Evolutionary conservation across 2,888 invertebrate genomes (phyloP), one percentile per base, ranked within the genome.

Genomic region (Euphydryas editha): DNA sequence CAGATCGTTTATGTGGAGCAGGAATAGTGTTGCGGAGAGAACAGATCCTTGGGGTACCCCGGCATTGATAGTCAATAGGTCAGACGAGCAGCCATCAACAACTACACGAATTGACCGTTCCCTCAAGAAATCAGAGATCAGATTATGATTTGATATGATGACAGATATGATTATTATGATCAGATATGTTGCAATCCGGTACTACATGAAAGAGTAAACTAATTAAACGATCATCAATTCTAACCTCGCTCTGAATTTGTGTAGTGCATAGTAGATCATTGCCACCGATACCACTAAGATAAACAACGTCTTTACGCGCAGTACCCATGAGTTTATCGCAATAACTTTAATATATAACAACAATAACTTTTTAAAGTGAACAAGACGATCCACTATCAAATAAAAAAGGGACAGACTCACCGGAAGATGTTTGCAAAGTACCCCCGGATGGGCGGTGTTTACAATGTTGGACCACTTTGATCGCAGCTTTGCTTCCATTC

Each of bases 351-450:
- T n/a, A n/a, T n/a, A n/a, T n/a, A n/a, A n/a, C n/a, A n/a, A n/a
- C n/a, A n/a, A n/a, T n/a, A n/a, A n/a, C 63, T 59, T 68, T 75
- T 1, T 75, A 6, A 1, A 75, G 56, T 5, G 76, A 77, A 44
- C 76, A 76, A 37, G 73, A 67, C 1, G 75, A 74, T 13, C 76
- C 76, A 36, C 72, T 72, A 51, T 71, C 71, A 59, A 72, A 74
- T 42, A 70, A 44, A 68, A 74, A 72, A 7, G 67, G 24, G 18
- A 72, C 56, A 1, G 58, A 15, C 73, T 74, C 68, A 72, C 73
- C 73, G 13, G 71, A 56, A 17, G 66, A 67, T 58, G 70, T 71
- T n/a, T 10, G n/a, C 51, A 71, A 54, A 0, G 55, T 62, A 57
- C 67, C 56, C 42, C 72, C 71, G 10, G 67, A 60, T 3, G 39